Evolutionary conservation across 2,797 vertebrate species (phyloP).

Genomic region (Chrysolophus pictus): DNA sequence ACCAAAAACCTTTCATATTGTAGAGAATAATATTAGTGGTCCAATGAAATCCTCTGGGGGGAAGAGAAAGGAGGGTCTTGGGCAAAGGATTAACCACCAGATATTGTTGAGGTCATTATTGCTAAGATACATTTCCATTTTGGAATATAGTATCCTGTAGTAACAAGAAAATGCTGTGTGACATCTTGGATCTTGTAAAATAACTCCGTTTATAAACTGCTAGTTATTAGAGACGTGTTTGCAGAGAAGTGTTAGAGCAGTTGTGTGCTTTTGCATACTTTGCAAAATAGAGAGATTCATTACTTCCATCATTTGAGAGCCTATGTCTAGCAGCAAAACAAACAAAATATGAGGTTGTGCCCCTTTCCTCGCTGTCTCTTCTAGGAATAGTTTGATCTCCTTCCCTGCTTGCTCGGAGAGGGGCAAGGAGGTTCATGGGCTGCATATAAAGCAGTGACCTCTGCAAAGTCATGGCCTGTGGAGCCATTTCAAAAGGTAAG

Average conservation of each 20-base stretch:
- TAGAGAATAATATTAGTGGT: background rate
- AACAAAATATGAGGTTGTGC: background rate
- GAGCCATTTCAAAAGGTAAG: conserved; percentile 31
- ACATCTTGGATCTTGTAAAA: background rate
- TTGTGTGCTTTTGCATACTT: background rate
- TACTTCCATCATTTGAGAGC: background rate
- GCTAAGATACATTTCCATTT: background rate
- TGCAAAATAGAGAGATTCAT: conserved; percentile 5
- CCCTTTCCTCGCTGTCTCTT: background rate
- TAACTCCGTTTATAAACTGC: background rate
- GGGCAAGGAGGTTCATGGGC: background rate
- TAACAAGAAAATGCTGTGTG: background rate
- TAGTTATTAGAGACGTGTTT: background rate
- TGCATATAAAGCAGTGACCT: conserved; percentile 29
- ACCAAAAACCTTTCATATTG: background rate
- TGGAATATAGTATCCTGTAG: background rate
- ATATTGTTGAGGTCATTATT: background rate
- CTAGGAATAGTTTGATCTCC: conserved; percentile 12
- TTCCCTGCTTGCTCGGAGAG: background rate
- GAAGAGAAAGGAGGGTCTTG: background rate
- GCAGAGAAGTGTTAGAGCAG: background rate
- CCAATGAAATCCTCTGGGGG: background rate
- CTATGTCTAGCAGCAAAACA: rapidly evolving
- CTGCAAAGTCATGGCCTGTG: background rate
- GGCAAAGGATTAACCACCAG: background rate